Percentiles rank a stretch among this genome's conserved stretches.
These are phyloP conservation scores for Lycaena phlaeas DNA, from an alignment of 2,888 invertebrate genomes.

Conservation along the genomic window DNA sequence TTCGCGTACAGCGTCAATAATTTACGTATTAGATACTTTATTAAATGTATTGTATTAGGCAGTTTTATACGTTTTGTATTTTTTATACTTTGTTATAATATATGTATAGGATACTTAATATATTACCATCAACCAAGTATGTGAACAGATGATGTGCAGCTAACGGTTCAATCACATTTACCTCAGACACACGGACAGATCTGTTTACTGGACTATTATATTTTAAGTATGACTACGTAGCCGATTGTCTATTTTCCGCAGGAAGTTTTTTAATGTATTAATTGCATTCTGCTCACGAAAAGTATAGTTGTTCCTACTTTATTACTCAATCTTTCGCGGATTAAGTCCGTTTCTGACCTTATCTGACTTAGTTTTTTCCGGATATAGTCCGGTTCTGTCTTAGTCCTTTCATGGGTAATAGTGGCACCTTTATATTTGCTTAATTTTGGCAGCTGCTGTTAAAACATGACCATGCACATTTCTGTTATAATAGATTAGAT, in stretches of 20 bases:
- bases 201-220: background rate
- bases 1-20: background rate
- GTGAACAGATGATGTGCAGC: background rate
- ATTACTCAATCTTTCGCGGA: too few relatives aligned
- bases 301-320: too few relatives aligned
- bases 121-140: background rate
- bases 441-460: slow-evolving; percentile 1
- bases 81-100: slow-evolving; percentile 7
- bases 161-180: background rate
- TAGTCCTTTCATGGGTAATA: too few relatives aligned
- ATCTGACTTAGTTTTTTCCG: too few relatives aligned
- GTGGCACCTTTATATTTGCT: too few relatives aligned
- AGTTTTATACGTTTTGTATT: slow-evolving; percentile 8
- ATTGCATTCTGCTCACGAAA: too few relatives aligned
- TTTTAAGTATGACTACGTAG: too few relatives aligned
- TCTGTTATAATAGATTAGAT: slow-evolving; percentile 1
- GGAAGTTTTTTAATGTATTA: too few relatives aligned
- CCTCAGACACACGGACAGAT: background rate
- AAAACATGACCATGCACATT: slow-evolving; percentile 3
- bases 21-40: slow-evolving; percentile 2
- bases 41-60: slow-evolving; percentile 1
- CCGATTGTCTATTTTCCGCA: too few relatives aligned
- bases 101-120: slow-evolving; percentile 7
- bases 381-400: too few relatives aligned
- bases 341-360: too few relatives aligned